phyloP scores from a whole-genome alignment of 2,113 vertebrate species.

The Trinectes maculatus region DNA sequence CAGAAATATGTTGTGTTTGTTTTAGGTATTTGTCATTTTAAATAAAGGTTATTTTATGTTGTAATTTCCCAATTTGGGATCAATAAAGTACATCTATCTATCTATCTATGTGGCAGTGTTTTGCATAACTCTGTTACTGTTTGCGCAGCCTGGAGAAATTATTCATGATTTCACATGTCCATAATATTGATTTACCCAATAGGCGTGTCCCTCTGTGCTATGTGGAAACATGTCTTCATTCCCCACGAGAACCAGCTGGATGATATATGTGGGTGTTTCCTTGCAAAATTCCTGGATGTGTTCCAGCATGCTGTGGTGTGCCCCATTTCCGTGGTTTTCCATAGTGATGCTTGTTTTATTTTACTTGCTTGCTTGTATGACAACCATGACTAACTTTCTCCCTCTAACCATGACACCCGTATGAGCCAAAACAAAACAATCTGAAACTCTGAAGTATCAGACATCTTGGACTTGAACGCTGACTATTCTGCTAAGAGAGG shows the following conservation, averaged over 20 bases:
- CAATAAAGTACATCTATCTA: too few species aligned
- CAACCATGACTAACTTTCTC: neutral
- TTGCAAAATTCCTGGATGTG: neutral
- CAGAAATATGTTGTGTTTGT: neutral
- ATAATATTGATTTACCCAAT: too few species aligned
- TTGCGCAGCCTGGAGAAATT: neutral
- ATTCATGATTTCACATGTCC: neutral
- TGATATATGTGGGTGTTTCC: slow-evolving; percentile 37
- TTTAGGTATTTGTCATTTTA: neutral
- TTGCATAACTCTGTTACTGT: too few species aligned
- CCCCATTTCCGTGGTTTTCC: slow-evolving; percentile 21
- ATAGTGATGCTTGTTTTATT: slow-evolving; percentile 39
- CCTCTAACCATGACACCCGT: too few species aligned
- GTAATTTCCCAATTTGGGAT: too few species aligned
- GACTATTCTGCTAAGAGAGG: too few species aligned
- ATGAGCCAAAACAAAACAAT: too few species aligned
- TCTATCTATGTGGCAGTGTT: too few species aligned
- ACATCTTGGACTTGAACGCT: too few species aligned
- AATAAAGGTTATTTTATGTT: slow-evolving; percentile 12
- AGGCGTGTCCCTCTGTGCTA: neutral
- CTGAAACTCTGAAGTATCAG: too few species aligned
- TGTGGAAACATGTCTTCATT: slow-evolving; percentile 26
- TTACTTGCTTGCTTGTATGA: neutral
- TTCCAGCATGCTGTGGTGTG: slow-evolving; percentile 7
- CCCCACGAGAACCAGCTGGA: slow-evolving; percentile 15